Percentiles rank a stretch among this genome's conserved stretches.
Evolutionary conservation across 2,113 vertebrate genomes (phyloP).

Genomic region (Austrofundulus limnaeus): DNA sequence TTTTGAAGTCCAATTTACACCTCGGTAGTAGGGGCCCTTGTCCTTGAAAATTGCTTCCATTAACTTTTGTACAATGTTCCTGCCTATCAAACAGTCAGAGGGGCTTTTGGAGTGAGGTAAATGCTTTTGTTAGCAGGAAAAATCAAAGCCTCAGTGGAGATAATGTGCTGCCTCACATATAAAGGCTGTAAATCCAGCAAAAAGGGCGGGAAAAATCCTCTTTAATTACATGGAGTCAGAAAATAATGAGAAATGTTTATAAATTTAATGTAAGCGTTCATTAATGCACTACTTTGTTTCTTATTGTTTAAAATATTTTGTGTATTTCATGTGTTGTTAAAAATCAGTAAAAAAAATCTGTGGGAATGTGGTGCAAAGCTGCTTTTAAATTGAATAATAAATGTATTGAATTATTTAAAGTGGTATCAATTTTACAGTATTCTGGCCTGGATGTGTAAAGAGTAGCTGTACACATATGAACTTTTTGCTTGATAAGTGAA

Average conservation of each 20-base stretch:
- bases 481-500: conserved; percentile 6
- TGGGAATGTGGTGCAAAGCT: background rate
- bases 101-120: conserved; percentile 31
- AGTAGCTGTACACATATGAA: conserved; percentile 1
- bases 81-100: conserved; percentile 52
- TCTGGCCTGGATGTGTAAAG: conserved; percentile 2
- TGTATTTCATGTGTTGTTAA: too few relatives aligned
- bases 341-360: too few relatives aligned
- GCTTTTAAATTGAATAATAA: background rate
- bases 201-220: background rate
- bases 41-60: conserved; percentile 70
- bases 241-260: conserved; percentile 7
- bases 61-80: conserved; percentile 51
- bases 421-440: background rate
- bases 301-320: background rate
- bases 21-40: conserved; percentile 55
- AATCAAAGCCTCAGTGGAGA: conserved; percentile 37
- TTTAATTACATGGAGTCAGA: conserved; percentile 28
- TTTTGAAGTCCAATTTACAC: conserved; percentile 60
- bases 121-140: conserved; percentile 48
- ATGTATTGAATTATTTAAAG: background rate
- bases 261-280: background rate
- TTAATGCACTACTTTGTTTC: background rate
- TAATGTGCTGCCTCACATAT: conserved; percentile 25
- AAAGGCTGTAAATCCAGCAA: conserved; percentile 17